Base-by-base conservation (phyloP, 2,888 invertebrate species). In the Neelides folsomi region DNA sequence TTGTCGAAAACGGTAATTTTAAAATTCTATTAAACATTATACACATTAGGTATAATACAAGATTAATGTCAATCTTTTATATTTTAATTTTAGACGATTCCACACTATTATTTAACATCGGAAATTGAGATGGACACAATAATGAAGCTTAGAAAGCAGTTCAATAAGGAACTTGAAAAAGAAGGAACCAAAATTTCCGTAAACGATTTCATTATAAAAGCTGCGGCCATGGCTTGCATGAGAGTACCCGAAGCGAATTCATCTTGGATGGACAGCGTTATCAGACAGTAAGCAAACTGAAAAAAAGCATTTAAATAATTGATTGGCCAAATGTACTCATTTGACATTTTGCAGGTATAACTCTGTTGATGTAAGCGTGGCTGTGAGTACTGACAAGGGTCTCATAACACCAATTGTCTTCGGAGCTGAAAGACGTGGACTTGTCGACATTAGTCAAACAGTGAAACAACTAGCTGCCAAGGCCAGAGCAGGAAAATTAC, bases 351-450 rank as follows among this genome's bases (percentile, higher is more conserved):
- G n/a, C 67, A 88, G 88, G 68, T 90, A 82, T 68, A 80, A 82
- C 46, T 81, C 83, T 66, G 95, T 95, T 9, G 98, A 99, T 71
- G 85, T 99, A 1, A 89, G 87, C 66, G 88, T 99, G 53, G 97
- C 98, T 1, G 98, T 99, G 5, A 88, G 90, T 55, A 97, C 97
- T 1, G 88, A 90, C 4, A 78, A 79, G 57, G 98, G 98, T 0
- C 77, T 98, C 9, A 94, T 98, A 56, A 98, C 98, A 1, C 98
- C 98, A 1, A 97, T 98, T 63, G 79, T 98, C 12, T 87, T 86
- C 71, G 79, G 80, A 67, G 94, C 93, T 1, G 89, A 97, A 68
- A 79, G 80, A 41, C 90, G 92, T 71, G 94, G 94, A 15, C 74
- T 95, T 51, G 73, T 83, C 41, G 80, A 85, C 62, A 93, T 97